These are phyloP conservation scores for Mionectes olivaceus DNA, from an alignment of 2,797 vertebrate species.

Conservation along the genomic window DNA sequence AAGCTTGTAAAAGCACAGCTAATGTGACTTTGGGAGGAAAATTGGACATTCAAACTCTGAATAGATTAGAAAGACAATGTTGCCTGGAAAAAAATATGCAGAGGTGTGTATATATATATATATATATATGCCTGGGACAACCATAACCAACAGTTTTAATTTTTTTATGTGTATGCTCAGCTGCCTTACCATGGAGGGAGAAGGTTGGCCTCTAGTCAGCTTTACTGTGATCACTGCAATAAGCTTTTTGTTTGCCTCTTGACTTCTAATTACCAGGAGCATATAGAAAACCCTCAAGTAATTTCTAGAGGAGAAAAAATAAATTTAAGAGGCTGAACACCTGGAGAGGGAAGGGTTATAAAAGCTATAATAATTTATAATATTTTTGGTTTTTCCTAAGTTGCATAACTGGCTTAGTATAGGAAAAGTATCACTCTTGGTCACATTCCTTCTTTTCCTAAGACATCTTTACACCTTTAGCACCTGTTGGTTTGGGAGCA, in stretches of 20 bases:
- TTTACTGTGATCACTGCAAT: background rate
- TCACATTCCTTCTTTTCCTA: background rate
- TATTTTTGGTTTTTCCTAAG: background rate
- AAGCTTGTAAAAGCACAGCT: slow-evolving; percentile 45
- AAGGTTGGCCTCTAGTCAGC: background rate
- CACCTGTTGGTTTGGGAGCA: background rate
- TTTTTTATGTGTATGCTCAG: background rate
- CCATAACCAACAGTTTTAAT: background rate
- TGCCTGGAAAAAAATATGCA: background rate
- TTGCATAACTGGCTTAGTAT: background rate
- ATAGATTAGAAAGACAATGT: background rate
- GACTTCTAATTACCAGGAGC: background rate
- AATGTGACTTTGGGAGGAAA: slow-evolving; percentile 29
- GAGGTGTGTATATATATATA: background rate
- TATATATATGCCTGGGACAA: background rate
- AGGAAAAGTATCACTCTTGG: background rate
- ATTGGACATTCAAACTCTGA: slow-evolving; percentile 33
- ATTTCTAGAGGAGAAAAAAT: background rate
- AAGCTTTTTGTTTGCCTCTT: background rate
- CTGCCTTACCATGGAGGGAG: background rate
- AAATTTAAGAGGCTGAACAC: background rate
- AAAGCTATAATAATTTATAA: background rate
- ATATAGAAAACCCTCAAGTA: background rate
- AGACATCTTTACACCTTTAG: background rate
- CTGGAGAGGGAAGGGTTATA: background rate